A percentile compares a stretch with the other conserved stretches of the same genome.
phyloP scores from a whole-genome alignment of 2,797 vertebrate genomes.

The Enteromius thamalakanensis region DNA sequence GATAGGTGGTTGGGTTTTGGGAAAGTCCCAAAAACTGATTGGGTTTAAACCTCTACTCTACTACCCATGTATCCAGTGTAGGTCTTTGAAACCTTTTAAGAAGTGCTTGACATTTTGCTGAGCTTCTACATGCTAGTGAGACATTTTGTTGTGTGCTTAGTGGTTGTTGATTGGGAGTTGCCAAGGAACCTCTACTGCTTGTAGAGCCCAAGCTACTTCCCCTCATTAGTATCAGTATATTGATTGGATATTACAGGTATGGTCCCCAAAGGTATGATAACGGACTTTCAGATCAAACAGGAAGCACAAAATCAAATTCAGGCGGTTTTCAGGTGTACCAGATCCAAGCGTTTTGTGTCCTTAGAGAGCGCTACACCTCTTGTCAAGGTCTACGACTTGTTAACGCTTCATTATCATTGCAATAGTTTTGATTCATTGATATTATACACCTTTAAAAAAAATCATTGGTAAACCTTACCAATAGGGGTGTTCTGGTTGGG shows the following conservation, averaged over 20 bases:
- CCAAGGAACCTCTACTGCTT: neutral
- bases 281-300: slow-evolving; percentile 5
- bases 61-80: slow-evolving; percentile 32
- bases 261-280: neutral
- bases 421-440: neutral
- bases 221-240: slow-evolving; percentile 3
- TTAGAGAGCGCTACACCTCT: neutral
- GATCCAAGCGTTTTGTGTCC: slow-evolving; percentile 1
- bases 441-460: neutral
- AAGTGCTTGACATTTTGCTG: slow-evolving; percentile 53
- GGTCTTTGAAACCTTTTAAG: slow-evolving; percentile 57
- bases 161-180: slow-evolving; percentile 23
- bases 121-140: slow-evolving; percentile 57
- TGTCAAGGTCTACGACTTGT: neutral
- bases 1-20: slow-evolving; percentile 17
- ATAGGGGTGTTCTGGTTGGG: slow-evolving; percentile 7
- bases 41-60: slow-evolving; percentile 5
- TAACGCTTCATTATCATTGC: neutral
- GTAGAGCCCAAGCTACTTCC: neutral
- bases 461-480: neutral
- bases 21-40: neutral
- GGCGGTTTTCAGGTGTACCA: neutral
- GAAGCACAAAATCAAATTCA: slow-evolving; percentile 25
- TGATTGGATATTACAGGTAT: neutral
- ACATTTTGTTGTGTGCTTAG: slow-evolving; percentile 31